phyloP scores from a whole-genome alignment of 2,888 invertebrate species.

The Osedax frankpressi region DNA sequence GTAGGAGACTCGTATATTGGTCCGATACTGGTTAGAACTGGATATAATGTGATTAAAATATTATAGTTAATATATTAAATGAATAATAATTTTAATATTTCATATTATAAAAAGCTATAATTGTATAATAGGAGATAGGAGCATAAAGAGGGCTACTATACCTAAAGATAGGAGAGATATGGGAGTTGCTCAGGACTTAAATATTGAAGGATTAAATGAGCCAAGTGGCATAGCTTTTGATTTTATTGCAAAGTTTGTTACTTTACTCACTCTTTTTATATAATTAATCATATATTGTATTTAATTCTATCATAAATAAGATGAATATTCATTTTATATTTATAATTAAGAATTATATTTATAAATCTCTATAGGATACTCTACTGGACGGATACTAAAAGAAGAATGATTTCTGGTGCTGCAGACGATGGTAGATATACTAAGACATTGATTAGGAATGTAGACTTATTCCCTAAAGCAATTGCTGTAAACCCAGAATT shows the following conservation, averaged over 20 bases:
- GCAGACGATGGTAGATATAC: constrained; percentile 46
- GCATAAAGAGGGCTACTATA: constrained; percentile 81
- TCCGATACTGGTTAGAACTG: constrained; percentile 67
- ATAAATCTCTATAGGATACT: constrained; percentile 57
- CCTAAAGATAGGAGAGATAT: constrained; percentile 50
- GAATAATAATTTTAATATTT: no score
- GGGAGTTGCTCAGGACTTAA: constrained; percentile 74
- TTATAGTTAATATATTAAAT: no score
- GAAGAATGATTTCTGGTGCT: constrained; percentile 43
- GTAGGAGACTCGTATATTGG: constrained; percentile 64
- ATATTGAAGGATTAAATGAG: constrained; percentile 53
- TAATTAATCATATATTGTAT: no score
- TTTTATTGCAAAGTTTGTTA: constrained; percentile 62
- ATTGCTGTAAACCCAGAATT: constrained; percentile 62
- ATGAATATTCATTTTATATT: no score
- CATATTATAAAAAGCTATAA: no score
- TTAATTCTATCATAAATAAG: no score
- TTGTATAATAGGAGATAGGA: constrained; percentile 53
- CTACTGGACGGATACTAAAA: constrained; percentile 71
- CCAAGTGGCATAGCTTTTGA: constrained; percentile 82
- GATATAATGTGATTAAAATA: no score
- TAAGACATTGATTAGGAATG: constrained; percentile 64
- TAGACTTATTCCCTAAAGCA: constrained; percentile 63
- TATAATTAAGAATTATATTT: no score
- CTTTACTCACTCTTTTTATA: no score